Conservation (phyloP, 2,888 invertebrate genomes). For the Tryphoninae sp. region DNA sequence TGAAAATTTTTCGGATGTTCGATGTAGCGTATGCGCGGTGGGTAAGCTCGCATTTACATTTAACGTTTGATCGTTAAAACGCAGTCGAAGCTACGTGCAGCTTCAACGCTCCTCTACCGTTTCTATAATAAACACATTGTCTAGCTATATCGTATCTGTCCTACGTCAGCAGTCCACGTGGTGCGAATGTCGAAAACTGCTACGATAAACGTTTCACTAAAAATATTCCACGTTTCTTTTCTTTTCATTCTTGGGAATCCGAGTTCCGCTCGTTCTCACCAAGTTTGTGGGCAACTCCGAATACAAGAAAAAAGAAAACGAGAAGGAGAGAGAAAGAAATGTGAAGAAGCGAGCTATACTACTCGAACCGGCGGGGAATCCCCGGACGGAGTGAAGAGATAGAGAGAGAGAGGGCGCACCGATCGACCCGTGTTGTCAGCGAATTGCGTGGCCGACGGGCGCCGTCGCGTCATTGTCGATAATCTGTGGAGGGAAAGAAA, state of each 20-base stretch:
- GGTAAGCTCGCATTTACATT: not conserved
- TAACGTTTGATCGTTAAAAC: not conserved
- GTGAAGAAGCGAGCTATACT: too few relatives aligned
- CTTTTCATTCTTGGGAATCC: not conserved
- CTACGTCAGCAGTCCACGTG: not conserved
- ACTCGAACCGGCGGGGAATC: too few relatives aligned
- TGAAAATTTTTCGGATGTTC: too few relatives aligned
- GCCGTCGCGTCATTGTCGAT: too few relatives aligned
- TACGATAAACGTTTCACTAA: not conserved
- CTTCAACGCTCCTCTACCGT: not conserved
- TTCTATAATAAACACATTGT: not conserved
- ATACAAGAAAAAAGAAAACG: not conserved
- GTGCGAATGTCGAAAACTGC: not conserved
- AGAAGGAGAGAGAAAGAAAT: not conserved
- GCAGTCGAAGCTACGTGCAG: not conserved
- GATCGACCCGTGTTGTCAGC: too few relatives aligned
- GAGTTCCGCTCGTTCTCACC: not conserved
- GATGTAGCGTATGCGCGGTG: too few relatives aligned
- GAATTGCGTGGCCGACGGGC: too few relatives aligned
- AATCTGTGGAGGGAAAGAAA: too few relatives aligned
- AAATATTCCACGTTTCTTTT: not conserved
- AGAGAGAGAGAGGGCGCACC: not conserved
- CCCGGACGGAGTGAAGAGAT: not conserved
- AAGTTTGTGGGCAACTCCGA: not conserved
- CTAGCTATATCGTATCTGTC: not conserved